These are phyloP conservation scores for Platycheirus rosarum DNA, from an alignment of 2,888 invertebrate species.

Conservation along the genomic window DNA sequence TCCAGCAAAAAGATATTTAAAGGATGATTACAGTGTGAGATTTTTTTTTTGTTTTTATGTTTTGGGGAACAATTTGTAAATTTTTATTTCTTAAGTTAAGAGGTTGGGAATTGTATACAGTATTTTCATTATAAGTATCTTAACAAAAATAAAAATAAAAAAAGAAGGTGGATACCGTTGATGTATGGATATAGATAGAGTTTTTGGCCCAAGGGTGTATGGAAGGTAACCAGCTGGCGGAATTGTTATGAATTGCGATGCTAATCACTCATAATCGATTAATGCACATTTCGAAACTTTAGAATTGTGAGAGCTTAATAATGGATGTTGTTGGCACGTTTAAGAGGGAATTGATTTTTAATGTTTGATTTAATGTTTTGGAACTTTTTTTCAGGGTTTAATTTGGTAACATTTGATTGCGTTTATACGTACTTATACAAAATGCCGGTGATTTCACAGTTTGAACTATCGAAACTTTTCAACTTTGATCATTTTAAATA, in stretches of 20 bases:
- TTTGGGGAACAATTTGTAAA: slow-evolving; percentile 63
- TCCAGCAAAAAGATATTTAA: slow-evolving; percentile 60
- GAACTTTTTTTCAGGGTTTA: no score
- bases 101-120: slow-evolving; percentile 61
- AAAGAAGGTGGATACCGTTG: slow-evolving; percentile 35
- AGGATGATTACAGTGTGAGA: slow-evolving; percentile 51
- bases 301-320: slow-evolving; percentile 64
- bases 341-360: slow-evolving; percentile 24
- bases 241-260: slow-evolving; percentile 71
- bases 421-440: no score
- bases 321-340: slow-evolving; percentile 63
- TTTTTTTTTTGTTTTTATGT: slow-evolving; percentile 3
- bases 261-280: slow-evolving; percentile 73
- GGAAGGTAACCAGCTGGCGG: slow-evolving; percentile 59
- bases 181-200: slow-evolving; percentile 36
- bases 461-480: no score
- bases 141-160: slow-evolving; percentile 8
- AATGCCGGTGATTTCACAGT: no score
- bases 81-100: slow-evolving; percentile 65
- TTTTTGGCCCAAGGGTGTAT: slow-evolving; percentile 33
- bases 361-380: no score
- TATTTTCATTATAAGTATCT: slow-evolving; percentile 51
- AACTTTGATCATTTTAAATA: no score
- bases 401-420: no score
- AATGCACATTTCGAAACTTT: slow-evolving; percentile 19